phyloP scores from a whole-genome alignment of 2,888 invertebrate genomes.

The Oxycera nigricornis region DNA sequence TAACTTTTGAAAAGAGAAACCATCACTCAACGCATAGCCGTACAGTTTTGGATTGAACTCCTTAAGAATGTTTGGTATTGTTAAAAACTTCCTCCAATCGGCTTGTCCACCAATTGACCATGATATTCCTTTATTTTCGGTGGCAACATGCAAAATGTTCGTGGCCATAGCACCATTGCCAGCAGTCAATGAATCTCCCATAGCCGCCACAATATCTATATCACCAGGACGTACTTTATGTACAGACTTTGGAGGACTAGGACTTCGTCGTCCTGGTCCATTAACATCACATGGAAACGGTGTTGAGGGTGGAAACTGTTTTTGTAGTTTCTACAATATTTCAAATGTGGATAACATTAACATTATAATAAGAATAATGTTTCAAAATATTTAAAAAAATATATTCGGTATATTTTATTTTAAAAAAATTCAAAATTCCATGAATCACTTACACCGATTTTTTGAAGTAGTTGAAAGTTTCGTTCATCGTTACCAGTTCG shows the following conservation, averaged over 20 bases:
- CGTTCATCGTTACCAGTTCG: constrained; percentile 54
- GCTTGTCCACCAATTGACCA: constrained; percentile 66
- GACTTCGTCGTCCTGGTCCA: constrained; percentile 59
- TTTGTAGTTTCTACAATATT: constrained; percentile 60
- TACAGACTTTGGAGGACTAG: constrained; percentile 63
- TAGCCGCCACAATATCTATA: constrained; percentile 67
- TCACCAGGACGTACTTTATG: constrained; percentile 69
- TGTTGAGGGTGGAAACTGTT: constrained; percentile 52
- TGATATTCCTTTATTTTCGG: constrained; percentile 64
- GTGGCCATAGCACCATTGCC: constrained; percentile 65
- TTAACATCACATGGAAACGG: constrained; percentile 57
- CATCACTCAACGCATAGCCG: constrained; percentile 67
- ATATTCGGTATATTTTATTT: neutral
- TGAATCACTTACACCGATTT: constrained; percentile 53
- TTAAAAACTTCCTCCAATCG: constrained; percentile 65
- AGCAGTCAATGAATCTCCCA: constrained; percentile 70
- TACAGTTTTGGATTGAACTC: constrained; percentile 71
- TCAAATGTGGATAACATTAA: neutral
- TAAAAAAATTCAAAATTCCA: neutral
- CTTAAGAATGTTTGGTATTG: constrained; percentile 68
- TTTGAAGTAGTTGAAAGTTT: constrained; percentile 52
- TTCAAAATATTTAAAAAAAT: too few species aligned
- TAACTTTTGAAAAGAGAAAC: constrained; percentile 61
- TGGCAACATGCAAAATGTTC: constrained; percentile 58
- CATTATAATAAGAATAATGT: neutral